Evolutionary conservation across 2,888 invertebrate genomes (phyloP), one percentile per base, ranked within the genome.

Genomic region (Bombylius discolor): DNA sequence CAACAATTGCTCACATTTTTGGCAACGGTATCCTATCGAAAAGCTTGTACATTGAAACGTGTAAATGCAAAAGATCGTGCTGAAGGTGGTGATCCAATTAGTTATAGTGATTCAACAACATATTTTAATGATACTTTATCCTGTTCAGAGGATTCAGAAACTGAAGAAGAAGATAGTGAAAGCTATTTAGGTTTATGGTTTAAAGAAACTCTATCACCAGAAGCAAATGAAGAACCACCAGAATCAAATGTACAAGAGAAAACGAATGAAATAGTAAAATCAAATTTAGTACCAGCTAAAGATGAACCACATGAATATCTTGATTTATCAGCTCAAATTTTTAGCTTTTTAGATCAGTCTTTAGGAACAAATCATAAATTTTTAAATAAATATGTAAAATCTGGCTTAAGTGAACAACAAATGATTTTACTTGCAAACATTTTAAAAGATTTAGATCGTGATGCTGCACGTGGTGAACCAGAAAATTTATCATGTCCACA

Each of bases 51-150:
- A 56, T 73, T 92, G 64, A 90, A 89, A 70, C 80, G 90, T 56
- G 79, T 80, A 2, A 87, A 85, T 69, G 85, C 87, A 65, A 87
- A 89, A 74, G 78, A 80, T 66, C 78, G 77, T 56, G 87, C 89
- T 58, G 83, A 88, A 47, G 91, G 87, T 49, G 91, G 87, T 49
- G 93, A 93, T 69, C 88, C 88, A 51, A 82, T 86, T 58, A 87
- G 85, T 69, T 85, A 85, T 62, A 93, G 93, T 5, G 95, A 94
- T 75, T 93, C 93, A 11, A 93, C 93, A 51, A 94, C 93, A n/a
- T 95, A 92, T 76, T 94, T 93, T 73, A 94, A 94, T 74, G 94
- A 95, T 74, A 88, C 94, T 74, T 81, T 89, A 56, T 89, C 93
- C 66, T 91, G 90, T 70, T 91, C 92, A 0, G 90, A 90, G 68